These are phyloP conservation scores for Lasius fuliginosus DNA, from an alignment of 2,888 invertebrate genomes.

Conservation along the genomic window DNA sequence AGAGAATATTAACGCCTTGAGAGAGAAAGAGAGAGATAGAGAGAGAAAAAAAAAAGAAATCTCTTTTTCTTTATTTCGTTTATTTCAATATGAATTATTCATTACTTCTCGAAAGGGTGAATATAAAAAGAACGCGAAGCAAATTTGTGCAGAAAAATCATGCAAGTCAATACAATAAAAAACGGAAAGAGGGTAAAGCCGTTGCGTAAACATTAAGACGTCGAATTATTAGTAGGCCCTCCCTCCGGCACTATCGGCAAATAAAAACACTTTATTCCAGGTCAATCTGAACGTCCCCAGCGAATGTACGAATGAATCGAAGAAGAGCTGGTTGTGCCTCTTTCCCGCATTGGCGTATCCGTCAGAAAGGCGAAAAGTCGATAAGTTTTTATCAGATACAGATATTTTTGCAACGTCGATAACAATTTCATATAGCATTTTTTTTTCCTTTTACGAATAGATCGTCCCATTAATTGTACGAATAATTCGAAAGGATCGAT, in stretches of 20 bases:
- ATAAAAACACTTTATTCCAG: conserved; percentile 81
- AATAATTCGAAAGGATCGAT: conserved; percentile 20
- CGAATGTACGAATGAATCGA: conserved; percentile 66
- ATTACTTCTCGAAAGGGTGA: conserved; percentile 49
- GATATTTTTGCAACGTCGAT: neutral
- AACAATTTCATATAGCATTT: neutral
- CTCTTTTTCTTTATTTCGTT: neutral
- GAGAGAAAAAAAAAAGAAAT: neutral
- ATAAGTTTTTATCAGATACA: neutral
- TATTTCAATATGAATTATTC: conserved; percentile 43
- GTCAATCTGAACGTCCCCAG: conserved; percentile 75
- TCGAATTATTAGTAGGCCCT: conserved; percentile 78
- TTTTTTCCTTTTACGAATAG: neutral
- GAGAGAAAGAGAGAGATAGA: neutral
- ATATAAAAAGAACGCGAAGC: conserved; percentile 43
- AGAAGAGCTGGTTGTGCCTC: conserved; percentile 42
- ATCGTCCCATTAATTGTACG: neutral
- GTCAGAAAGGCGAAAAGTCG: neutral
- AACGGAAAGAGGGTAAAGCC: conserved; percentile 73
- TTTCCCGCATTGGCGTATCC: conserved; percentile 60
- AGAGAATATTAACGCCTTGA: neutral
- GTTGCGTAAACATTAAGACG: conserved; percentile 76
- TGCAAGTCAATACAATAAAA: conserved; percentile 73
- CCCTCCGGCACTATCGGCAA: conserved; percentile 75
- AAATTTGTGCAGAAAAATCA: conserved; percentile 69